Conservation (phyloP, 2,888 invertebrate genomes). For the Agriotes lineatus region DNA sequence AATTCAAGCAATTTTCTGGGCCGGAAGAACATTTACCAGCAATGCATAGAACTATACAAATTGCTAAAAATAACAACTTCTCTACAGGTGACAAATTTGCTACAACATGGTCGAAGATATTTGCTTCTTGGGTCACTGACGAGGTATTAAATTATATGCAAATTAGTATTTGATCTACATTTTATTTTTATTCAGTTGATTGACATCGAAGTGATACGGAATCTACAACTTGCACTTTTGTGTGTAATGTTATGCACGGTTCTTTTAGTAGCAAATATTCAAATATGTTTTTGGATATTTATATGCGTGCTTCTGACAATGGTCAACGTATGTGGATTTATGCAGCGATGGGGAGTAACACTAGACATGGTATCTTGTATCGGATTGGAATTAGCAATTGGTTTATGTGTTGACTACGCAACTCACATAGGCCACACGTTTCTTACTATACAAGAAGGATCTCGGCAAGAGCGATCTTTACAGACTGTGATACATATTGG, state of each 20-base stretch:
- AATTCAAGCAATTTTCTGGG: constrained; percentile 71
- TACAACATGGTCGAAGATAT: constrained; percentile 79
- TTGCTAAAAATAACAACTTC: constrained; percentile 72
- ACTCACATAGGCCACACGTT: constrained; percentile 87
- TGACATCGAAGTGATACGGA: constrained; percentile 80
- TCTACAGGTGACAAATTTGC: constrained; percentile 73
- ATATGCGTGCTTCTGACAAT: constrained; percentile 80
- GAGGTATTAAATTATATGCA: constrained; percentile 67
- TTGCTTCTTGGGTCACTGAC: constrained; percentile 83
- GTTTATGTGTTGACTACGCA: constrained; percentile 87
- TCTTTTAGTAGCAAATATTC: constrained; percentile 80
- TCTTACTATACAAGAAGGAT: constrained; percentile 72
- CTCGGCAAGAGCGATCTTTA: constrained; percentile 71
- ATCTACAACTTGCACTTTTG: constrained; percentile 79
- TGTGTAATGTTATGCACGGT: constrained; percentile 86
- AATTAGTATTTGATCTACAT: neutral
- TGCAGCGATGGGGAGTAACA: constrained; percentile 86
- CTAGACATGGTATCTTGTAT: constrained; percentile 87
- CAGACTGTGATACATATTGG: constrained; percentile 80
- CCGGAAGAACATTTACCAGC: constrained; percentile 80
- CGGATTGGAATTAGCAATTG: constrained; percentile 83
- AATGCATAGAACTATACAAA: constrained; percentile 74
- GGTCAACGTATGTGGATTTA: constrained; percentile 80
- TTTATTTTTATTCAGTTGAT: constrained; percentile 68
- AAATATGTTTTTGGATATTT: constrained; percentile 84